Evolutionary conservation across 2,113 vertebrate species (phyloP), one percentile per base, ranked within the genome.

Genomic region (Riparia riparia): DNA sequence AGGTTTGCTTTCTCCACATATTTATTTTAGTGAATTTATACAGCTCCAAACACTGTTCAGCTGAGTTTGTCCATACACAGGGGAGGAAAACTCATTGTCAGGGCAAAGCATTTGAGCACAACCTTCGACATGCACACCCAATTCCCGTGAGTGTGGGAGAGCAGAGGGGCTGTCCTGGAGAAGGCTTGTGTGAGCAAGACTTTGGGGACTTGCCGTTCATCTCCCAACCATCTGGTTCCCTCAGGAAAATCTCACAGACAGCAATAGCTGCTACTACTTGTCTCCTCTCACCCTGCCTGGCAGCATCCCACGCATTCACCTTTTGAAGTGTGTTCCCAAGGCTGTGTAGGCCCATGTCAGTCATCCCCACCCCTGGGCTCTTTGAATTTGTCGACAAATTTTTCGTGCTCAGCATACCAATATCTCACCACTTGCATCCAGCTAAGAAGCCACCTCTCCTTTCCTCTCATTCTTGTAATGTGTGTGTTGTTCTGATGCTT

Each of bases 261-360:
- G 61, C 2, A 5, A 57, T 63, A 76, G 57, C 70, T 96, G 93
- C 81, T 89, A 5, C 39, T 61, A 7, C 77, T 94, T 92, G 80
- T 89, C 89, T 91, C 58, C 61, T 87, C 58, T 74, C 74, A 57
- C 77, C 0, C 0, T 89, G 28, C 61, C 73, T 91, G 95, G 89
- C 89, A 91, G 58, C 31, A 0, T 74, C 81, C 77, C 70, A 91
- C 1, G 0, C 28, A 15, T 26, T 78, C 66, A 79, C 63, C 70
- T 91, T 79, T 53, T 91, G 86, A 95, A 93, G 65, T 72, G 42
- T 17, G 66, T 32, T 96, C 73, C 84, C 94, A 91, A 82, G 78
- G 37, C 89, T 72, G 3, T 42, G 26, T 25, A 89, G 70, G 83
- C n/a, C n/a, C 32, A 6, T 37, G 63, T 84, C 80, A 93, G 37